Evolutionary conservation across 2,797 vertebrate genomes (phyloP), one percentile per base, ranked within the genome.

Genomic region (Triplophysa yarkandensis): DNA sequence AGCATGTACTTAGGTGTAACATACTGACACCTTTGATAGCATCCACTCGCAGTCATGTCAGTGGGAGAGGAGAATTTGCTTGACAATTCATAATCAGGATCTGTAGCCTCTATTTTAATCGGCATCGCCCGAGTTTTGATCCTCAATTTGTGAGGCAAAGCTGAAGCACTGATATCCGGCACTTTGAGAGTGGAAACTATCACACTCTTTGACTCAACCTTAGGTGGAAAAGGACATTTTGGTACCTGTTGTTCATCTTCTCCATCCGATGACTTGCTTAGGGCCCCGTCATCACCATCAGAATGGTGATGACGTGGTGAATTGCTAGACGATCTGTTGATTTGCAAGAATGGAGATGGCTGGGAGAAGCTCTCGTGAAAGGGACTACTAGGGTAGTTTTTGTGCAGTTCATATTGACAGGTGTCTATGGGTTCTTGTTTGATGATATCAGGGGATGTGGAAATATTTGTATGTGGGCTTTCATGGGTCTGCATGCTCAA

Each of bases 181-280:
- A 97, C 95, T 86, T 96, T 98, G 66, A 94, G 92, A 52, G 93
- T 90, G 2, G 93, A 90, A 55, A 93, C 90, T 1, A 92, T 94
- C 60, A 92, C 85, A 14, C 89, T 95, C 79, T 91, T 94, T 4
- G 91, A 92, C 83, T 96, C 94, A 2, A 91, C 86, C 0, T 87
- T 87, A 69, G 93, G 90, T n/a, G 92, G 91, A 43, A 86, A 84
- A 61, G 92, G 90, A 77, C 97, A 95, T 88, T 96, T 98, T 23
- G 97, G 97, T 10, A 99, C 97, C 85, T 95, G 97, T 84, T 99
- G 97, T 80, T 98, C 97, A 0, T 99, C 97, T 85, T 99, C 97
- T 9, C 94, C 95, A 0, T 99, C 95, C 0, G 95, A 98, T 0
- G 93, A 93, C 83, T 99, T 99, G 80, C 95, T 94, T 14, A 95